Conservation (phyloP, 1,140 invertebrate genomes). For the Samia ricini region DNA sequence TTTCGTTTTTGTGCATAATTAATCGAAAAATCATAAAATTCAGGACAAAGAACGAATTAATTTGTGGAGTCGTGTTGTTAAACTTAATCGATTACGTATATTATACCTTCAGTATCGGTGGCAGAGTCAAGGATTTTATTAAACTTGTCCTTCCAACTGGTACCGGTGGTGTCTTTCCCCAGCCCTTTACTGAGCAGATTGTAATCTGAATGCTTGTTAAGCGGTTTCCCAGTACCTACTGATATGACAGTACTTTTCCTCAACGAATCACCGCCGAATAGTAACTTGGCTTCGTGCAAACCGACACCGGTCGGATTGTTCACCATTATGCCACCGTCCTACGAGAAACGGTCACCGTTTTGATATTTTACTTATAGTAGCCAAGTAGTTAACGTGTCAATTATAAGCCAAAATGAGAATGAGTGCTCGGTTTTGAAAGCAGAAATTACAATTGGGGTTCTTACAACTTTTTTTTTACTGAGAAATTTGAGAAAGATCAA, state of each 20-base stretch:
- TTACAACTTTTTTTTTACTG: too few species aligned
- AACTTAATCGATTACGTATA: not conserved
- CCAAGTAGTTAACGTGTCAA: too few species aligned
- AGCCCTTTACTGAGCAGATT: conserved; percentile 34
- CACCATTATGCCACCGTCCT: conserved; percentile 91
- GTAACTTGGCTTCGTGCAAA: conserved; percentile 90
- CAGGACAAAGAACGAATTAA: too few species aligned
- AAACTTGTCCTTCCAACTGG: conserved; percentile 89
- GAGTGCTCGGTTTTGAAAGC: too few species aligned
- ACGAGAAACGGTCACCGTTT: conserved; percentile 4
- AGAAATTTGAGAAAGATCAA: too few species aligned
- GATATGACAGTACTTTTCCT: conserved; percentile 90
- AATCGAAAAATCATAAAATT: too few species aligned
- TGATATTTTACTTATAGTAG: not conserved
- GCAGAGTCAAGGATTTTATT: conserved; percentile 92
- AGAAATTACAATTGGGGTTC: too few species aligned
- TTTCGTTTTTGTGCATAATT: too few species aligned
- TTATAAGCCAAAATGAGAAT: too few species aligned
- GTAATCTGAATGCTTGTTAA: conserved; percentile 61
- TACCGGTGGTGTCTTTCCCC: conserved; percentile 58
- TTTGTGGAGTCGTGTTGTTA: too few species aligned
- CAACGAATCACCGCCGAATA: conserved; percentile 89
- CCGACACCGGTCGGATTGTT: conserved; percentile 96
- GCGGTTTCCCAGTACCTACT: conserved; percentile 88
- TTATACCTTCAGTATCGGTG: conserved; percentile 79